Evolutionary conservation across 2,888 invertebrate species (phyloP).

Genomic region (Philereme transversata): DNA sequence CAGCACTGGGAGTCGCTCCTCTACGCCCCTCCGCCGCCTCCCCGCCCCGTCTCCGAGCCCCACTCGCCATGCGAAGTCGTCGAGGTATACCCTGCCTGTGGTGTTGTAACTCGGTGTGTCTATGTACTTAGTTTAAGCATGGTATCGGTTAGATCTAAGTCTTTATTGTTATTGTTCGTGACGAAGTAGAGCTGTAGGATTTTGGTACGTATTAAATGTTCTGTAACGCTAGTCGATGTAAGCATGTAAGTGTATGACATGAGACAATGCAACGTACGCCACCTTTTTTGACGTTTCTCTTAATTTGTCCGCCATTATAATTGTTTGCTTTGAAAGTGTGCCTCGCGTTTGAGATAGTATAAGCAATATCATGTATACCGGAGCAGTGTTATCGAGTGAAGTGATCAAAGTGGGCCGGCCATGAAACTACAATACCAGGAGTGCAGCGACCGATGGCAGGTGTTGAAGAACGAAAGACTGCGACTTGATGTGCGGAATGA

Average conservation of each 20-base stretch:
- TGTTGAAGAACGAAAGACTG: conserved; percentile 79
- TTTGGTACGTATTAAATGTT: conserved; percentile 51
- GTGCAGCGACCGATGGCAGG: conserved; percentile 76
- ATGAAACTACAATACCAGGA: conserved; percentile 75
- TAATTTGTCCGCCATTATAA: conserved; percentile 47
- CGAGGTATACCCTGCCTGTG: conserved; percentile 73
- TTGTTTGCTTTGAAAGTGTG: conserved; percentile 43
- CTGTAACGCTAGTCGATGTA: conserved; percentile 51
- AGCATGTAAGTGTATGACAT: conserved; percentile 63
- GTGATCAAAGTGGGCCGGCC: conserved; percentile 80
- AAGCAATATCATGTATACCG: conserved; percentile 64
- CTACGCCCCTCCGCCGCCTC: conserved; percentile 74
- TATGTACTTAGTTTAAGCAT: conserved; percentile 56
- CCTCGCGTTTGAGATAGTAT: conserved; percentile 36
- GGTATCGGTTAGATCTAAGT: conserved; percentile 43
- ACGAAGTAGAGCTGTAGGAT: conserved; percentile 26
- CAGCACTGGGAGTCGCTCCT: conserved; percentile 85
- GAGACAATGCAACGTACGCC: conserved; percentile 74
- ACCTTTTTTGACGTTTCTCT: conserved; percentile 43
- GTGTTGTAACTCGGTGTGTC: conserved; percentile 51
- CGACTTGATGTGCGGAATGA: conserved; percentile 79
- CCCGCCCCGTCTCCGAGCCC: conserved; percentile 75
- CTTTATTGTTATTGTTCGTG: conserved; percentile 29
- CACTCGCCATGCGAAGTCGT: conserved; percentile 75
- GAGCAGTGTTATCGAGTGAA: conserved; percentile 70